phyloP scores from a whole-genome alignment of 2,797 vertebrate genomes.

The Xerus rutilus region DNA sequence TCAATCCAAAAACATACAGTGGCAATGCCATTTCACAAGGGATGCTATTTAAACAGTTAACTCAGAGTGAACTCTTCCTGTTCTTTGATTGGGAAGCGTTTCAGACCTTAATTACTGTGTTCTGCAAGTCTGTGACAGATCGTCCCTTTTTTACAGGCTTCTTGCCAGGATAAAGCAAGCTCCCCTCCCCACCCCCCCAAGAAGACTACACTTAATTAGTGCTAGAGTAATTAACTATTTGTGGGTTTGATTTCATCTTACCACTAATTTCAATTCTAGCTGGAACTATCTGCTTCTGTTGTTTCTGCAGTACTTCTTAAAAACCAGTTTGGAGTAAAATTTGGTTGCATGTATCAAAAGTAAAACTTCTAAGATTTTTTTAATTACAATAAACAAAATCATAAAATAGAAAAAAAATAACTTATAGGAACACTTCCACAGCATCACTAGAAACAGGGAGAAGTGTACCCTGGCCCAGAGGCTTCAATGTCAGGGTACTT shows the following conservation, averaged over 20 bases:
- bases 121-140: constrained; percentile 86
- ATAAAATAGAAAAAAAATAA: constrained; percentile 26
- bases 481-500: background rate
- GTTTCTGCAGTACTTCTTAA: constrained; percentile 56
- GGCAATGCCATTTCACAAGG: constrained; percentile 75
- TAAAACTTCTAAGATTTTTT: background rate
- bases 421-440: background rate
- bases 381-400: constrained; percentile 12
- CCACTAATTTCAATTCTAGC: constrained; percentile 66
- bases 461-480: background rate
- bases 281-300: constrained; percentile 53
- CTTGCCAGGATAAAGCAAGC: constrained; percentile 84
- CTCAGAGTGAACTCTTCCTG: constrained; percentile 82
- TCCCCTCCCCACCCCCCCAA: constrained; percentile 67
- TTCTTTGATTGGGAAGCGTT: constrained; percentile 82
- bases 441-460: background rate
- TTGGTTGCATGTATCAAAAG: constrained; percentile 26
- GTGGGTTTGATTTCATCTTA: constrained; percentile 71
- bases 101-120: constrained; percentile 88
- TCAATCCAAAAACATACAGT: constrained; percentile 78
- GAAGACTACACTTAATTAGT: constrained; percentile 86
- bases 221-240: constrained; percentile 83
- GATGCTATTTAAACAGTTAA: constrained; percentile 84
- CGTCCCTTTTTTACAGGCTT: constrained; percentile 82
- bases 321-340: constrained; percentile 55